These are phyloP conservation scores for Kradibia gibbosae DNA, from an alignment of 1,140 invertebrate species.

Conservation along the genomic window DNA sequence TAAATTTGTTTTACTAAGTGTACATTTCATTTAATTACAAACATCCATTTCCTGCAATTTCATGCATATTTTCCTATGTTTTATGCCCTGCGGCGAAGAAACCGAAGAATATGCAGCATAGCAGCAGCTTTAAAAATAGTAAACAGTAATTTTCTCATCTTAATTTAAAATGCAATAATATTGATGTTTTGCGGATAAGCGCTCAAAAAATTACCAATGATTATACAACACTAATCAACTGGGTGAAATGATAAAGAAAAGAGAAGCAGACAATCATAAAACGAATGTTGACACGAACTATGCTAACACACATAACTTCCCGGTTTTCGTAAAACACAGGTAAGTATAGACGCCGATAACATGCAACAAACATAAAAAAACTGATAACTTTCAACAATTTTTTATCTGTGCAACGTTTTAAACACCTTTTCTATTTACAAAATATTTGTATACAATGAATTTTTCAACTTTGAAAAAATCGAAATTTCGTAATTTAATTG, in stretches of 20 bases:
- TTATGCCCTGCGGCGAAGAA: too few species aligned
- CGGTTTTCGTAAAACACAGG: neutral
- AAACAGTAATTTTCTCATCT: neutral
- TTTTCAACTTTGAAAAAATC: neutral
- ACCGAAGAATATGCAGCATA: too few species aligned
- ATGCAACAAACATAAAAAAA: neutral
- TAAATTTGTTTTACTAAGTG: neutral
- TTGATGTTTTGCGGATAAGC: neutral
- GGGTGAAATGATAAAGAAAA: neutral
- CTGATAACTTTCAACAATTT: constrained; percentile 1
- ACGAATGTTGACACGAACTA: constrained; percentile 18
- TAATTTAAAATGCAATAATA: neutral
- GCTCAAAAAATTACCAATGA: neutral
- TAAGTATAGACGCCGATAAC: neutral
- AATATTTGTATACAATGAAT: neutral
- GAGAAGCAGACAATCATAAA: neutral
- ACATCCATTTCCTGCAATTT: too few species aligned
- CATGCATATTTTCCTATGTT: too few species aligned
- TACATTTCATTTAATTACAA: too few species aligned
- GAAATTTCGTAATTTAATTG: too few species aligned
- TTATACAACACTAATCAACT: neutral
- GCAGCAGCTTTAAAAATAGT: neutral
- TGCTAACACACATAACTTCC: constrained; percentile 15
- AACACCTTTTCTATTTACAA: neutral
- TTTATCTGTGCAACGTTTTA: neutral